Conservation (phyloP, 2,888 invertebrate species). For the Sphaerophoria rueppellii region DNA sequence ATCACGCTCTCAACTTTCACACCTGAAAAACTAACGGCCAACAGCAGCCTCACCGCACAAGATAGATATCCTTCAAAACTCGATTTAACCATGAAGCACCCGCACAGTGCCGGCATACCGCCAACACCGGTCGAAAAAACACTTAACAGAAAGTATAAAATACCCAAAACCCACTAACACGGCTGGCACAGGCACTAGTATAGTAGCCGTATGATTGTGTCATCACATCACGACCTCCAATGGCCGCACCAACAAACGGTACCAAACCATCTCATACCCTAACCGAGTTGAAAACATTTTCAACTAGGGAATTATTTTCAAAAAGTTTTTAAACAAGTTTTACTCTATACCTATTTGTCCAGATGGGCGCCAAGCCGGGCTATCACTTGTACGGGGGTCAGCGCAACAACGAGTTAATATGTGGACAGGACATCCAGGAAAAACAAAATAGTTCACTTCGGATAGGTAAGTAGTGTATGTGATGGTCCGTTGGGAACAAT, state of each 20-base stretch:
- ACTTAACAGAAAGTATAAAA: neutral
- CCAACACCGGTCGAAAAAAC: neutral
- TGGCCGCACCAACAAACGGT: neutral
- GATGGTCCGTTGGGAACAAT: constrained; percentile 17
- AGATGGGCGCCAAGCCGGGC: neutral
- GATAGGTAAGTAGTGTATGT: neutral
- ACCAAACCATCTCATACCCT: neutral
- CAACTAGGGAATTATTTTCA: constrained; percentile 69
- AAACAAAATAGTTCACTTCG: constrained; percentile 24
- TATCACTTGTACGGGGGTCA: constrained; percentile 14
- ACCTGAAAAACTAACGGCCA: constrained; percentile 10
- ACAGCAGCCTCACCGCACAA: neutral
- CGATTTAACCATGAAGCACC: neutral
- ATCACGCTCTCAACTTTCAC: constrained; percentile 64
- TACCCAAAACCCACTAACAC: no score
- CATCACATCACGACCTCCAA: neutral
- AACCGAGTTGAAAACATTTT: constrained; percentile 36
- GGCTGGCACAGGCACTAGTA: no score
- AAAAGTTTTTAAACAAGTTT: constrained; percentile 53
- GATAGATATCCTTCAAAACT: constrained; percentile 28
- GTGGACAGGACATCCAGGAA: constrained; percentile 36
- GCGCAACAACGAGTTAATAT: constrained; percentile 24
- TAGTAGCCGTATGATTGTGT: no score
- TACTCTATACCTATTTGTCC: constrained; percentile 26
- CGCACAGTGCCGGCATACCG: neutral